Evolutionary conservation across 2,888 invertebrate genomes (phyloP), one percentile per base, ranked within the genome.

Genomic region (Micoletzkya japonica): DNA sequence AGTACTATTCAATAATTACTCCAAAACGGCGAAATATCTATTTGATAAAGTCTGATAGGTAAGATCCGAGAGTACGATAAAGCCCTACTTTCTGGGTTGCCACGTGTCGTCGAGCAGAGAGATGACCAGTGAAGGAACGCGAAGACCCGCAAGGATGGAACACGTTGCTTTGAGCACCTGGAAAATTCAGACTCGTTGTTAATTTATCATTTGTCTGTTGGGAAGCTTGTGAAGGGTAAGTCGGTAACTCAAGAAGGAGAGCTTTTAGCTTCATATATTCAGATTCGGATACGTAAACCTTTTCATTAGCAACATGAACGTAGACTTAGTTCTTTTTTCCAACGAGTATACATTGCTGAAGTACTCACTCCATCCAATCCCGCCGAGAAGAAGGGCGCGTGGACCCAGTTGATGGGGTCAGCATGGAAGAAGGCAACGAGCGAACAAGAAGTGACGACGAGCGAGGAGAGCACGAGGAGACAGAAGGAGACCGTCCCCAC

Each of bases 371-470:
- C 66, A 37, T 66, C 66, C 7, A 56, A 6, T 66, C 66, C 66
- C 14, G 24, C 56, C 2, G 44, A 30, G 57, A 68, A 68, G 68
- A 68, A 68, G 4, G 68, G 68, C 6, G 68, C 68, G n/a, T 68
- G 44, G 39, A 68, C 50, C 68, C 68, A 68, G 28, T 68, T 68
- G 32, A 58, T 36, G 1, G 68, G 68, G 30, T 68, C 68, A 1
- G 68, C 68, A 44, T 68, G 68, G 58, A 68, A 68, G 68, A 68
- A 68, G 20, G 68, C 68, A 7, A 68, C 68, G 24, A 68, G 68
- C 2, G 68, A 68, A 30, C 68, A 68, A 7, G 68, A 68, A n/a
- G 50, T 36, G 44, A 68, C 58, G 20, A 68, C 68, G 4, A 68
- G 58, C 30, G 57, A 68, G 1, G 68, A 68, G 57, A 68, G 44